Percentiles rank a stretch among this genome's conserved stretches.
These are phyloP conservation scores for Strix aluco DNA, from an alignment of 2,113 vertebrate species.

Conservation along the genomic window DNA sequence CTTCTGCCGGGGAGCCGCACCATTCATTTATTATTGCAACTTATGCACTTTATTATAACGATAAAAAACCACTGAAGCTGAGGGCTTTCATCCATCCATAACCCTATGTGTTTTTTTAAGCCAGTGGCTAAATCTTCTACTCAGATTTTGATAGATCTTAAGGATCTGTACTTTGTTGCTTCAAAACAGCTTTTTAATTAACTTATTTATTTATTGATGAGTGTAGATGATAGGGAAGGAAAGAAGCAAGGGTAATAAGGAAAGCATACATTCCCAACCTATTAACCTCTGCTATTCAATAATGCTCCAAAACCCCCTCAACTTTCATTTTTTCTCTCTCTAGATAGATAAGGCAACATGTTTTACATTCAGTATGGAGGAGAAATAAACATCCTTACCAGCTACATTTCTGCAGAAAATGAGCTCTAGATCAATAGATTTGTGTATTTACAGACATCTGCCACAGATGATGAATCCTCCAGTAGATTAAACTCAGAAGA, in stretches of 20 bases:
- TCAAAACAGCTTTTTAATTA: constrained; percentile 49
- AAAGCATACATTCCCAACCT: neutral
- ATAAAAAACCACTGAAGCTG: neutral
- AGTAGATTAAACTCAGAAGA: neutral
- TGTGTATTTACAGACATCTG: constrained; percentile 24
- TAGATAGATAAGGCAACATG: neutral
- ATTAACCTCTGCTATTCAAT: neutral
- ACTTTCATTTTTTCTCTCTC: neutral
- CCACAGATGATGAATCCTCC: neutral
- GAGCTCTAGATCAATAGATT: neutral
- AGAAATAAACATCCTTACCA: neutral
- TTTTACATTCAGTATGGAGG: neutral
- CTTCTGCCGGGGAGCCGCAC: rapidly evolving
- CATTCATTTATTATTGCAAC: neutral
- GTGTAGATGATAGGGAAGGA: neutral
- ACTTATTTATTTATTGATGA: constrained; percentile 57
- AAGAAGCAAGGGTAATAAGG: neutral
- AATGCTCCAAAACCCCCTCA: neutral
- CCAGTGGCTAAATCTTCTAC: neutral
- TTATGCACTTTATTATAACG: neutral
- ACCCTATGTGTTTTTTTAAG: neutral
- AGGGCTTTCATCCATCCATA: neutral
- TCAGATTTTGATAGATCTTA: neutral
- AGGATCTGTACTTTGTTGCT: neutral
- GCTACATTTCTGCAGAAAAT: neutral